Conservation (phyloP, 2,797 vertebrate species). For the Sylvia borin region DNA sequence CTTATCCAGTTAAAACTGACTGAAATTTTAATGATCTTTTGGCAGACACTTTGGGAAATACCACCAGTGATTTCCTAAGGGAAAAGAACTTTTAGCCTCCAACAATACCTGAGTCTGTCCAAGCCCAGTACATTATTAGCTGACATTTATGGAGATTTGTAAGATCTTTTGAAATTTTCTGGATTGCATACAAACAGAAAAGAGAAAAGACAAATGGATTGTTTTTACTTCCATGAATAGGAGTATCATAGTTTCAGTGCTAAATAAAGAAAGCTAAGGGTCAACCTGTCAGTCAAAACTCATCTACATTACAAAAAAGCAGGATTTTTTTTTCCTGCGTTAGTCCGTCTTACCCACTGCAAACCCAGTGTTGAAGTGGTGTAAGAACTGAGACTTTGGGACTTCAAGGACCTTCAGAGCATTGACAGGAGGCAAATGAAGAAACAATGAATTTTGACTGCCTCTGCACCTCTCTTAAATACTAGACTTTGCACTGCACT, state of each 20-base stretch:
- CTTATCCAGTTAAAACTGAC: conserved; percentile 5
- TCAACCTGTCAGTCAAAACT: conserved; percentile 45
- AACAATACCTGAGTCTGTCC: background rate
- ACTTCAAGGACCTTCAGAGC: background rate
- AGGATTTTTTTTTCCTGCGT: background rate
- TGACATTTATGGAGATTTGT: background rate
- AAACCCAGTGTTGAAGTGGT: background rate
- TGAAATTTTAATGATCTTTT: conserved; percentile 4
- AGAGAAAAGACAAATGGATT: background rate
- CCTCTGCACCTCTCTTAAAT: background rate
- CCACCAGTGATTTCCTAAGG: conserved; percentile 18
- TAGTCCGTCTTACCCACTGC: background rate
- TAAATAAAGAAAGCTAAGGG: conserved; percentile 26
- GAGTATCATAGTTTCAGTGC: conserved; percentile 13
- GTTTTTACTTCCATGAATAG: conserved; percentile 15
- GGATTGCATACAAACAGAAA: background rate
- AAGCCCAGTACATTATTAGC: background rate
- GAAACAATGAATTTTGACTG: background rate
- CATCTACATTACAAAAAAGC: conserved; percentile 16
- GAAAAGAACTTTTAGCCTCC: background rate
- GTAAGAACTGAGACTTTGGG: background rate
- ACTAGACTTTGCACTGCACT: background rate
- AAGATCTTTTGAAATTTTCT: conserved; percentile 30
- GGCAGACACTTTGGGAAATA: background rate
- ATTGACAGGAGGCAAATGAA: background rate